A percentile compares a stretch with the other conserved stretches of the same genome.
Conservation (phyloP, 2,113 vertebrate genomes). For the Centrocercus urophasianus region DNA sequence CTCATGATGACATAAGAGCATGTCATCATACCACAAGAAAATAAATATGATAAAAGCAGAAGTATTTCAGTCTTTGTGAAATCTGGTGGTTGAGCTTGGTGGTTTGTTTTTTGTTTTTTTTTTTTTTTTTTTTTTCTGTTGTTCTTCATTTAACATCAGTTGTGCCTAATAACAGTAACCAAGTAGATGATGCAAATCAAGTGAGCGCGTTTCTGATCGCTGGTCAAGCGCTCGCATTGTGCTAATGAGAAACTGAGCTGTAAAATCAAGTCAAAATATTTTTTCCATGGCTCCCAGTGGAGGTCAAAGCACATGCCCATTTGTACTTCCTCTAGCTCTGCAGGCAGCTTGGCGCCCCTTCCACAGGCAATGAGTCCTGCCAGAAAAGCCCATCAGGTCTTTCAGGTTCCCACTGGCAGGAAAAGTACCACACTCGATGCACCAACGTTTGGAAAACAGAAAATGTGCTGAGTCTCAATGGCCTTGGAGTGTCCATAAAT, state of each 20-base stretch:
- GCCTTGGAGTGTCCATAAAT: constrained; percentile 47
- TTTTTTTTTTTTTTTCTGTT: background rate
- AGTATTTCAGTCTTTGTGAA: background rate
- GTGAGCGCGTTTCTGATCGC: constrained; percentile 51
- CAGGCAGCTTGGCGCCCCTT: constrained; percentile 16
- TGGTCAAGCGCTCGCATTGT: background rate
- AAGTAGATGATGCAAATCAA: constrained; percentile 60
- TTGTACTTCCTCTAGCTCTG: background rate
- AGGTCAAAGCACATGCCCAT: background rate
- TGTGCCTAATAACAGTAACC: constrained; percentile 7
- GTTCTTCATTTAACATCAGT: background rate
- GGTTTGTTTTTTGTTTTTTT: background rate
- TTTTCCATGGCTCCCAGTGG: constrained; percentile 24
- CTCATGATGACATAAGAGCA: background rate
- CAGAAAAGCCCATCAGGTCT: constrained; percentile 56
- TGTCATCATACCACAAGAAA: background rate
- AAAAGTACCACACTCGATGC: constrained; percentile 2
- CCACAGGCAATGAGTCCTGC: background rate
- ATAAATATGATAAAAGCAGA: background rate
- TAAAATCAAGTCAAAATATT: constrained; percentile 65
- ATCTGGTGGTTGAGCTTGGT: background rate
- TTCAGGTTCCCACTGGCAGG: constrained; percentile 51
- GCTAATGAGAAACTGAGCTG: constrained; percentile 4
- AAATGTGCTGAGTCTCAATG: constrained; percentile 37
- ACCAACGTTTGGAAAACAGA: constrained; percentile 47